Base-by-base conservation (phyloP, 92 coral and sea anemone genomes). In the Parazoanthus atlanticus region DNA sequence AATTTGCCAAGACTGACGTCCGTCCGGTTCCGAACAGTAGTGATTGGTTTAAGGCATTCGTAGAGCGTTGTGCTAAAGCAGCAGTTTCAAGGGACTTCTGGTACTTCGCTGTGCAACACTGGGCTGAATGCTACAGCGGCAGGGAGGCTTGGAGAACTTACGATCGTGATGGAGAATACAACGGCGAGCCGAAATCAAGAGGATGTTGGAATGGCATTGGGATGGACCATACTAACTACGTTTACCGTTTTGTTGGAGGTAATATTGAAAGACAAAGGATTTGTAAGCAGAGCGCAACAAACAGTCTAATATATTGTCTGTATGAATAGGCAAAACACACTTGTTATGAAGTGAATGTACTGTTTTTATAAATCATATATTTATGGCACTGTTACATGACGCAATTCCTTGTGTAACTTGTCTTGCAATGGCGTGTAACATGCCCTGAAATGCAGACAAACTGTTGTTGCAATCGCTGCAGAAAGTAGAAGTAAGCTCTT, bases 61-160 rank as follows among this genome's bases (percentile, higher is more conserved):
- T 41, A 17, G 40, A 21, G 36, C 41, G 17, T 15, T 84, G 87
- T 46, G 87, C 87, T 5, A 84, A 52, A 49, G 43, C 38, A 25
- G 87, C 87, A 6, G 67, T 69, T 11, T 30, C 69, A 72, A 84
- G 67, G 26, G 78, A 26, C 31, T 84, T 40, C 78, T 46, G 87
- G 87, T 84, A 84, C 28, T 84, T 84, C 38, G 87, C 87, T 19
- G 78, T 84, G 78, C 79, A 84, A 31, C 21, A 69, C 32, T 84
- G 78, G 78, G 87, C 78, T 19, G 87, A 84, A 49, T 84, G 87
- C 67, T 43, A 2, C 8, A 84, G 87, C 21, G 87, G 87, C 17
- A 72, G 40, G 30, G 52, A 84, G 30, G 87, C 78, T 5, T 84
- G 65, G 66, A 70, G 12, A 49, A 84, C 87, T 0, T 84, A 84